These are phyloP conservation scores for Chaunax sp. DNA, from an alignment of 2,797 vertebrate species.

Conservation along the genomic window DNA sequence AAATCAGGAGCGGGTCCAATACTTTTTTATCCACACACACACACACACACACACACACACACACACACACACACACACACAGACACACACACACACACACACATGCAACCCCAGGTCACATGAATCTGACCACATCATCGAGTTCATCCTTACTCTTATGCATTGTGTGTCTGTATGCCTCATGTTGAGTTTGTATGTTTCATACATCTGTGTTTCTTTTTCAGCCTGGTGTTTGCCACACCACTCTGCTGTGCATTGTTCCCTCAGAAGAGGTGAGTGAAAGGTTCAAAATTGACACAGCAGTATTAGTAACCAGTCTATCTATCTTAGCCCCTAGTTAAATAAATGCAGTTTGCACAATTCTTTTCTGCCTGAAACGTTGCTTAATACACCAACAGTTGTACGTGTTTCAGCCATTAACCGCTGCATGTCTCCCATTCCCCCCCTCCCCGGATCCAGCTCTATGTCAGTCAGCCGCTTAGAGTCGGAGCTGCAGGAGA, in stretches of 20 bases:
- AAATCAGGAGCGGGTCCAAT: no score
- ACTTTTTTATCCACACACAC: no score
- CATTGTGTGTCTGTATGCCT: no score
- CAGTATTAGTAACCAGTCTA: no score
- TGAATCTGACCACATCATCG: no score
- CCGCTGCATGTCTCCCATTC: neutral
- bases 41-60: no score
- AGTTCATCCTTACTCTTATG: no score
- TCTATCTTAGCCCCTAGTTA: neutral
- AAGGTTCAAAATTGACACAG: neutral
- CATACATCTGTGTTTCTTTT: conserved; percentile 48
- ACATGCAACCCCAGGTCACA: no score
- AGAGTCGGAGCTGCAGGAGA: conserved; percentile 93
- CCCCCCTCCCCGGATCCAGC: conserved; percentile 70
- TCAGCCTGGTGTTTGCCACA: conserved; percentile 96
- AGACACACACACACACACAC: no score
- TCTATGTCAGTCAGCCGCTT: conserved; percentile 92
- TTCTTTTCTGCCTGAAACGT: conserved; percentile 13
- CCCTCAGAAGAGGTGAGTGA: conserved; percentile 95
- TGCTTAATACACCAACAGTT: conserved; percentile 26
- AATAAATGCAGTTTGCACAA: conserved; percentile 24
- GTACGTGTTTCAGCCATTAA: conserved; percentile 23
- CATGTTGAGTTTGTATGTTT: no score
- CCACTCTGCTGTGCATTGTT: conserved; percentile 97
- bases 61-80: no score